A percentile compares a stretch with the other conserved stretches of the same genome.
These are phyloP conservation scores for Phymorhynchus buccinoides DNA, from an alignment of 1,140 invertebrate species.

Conservation along the genomic window DNA sequence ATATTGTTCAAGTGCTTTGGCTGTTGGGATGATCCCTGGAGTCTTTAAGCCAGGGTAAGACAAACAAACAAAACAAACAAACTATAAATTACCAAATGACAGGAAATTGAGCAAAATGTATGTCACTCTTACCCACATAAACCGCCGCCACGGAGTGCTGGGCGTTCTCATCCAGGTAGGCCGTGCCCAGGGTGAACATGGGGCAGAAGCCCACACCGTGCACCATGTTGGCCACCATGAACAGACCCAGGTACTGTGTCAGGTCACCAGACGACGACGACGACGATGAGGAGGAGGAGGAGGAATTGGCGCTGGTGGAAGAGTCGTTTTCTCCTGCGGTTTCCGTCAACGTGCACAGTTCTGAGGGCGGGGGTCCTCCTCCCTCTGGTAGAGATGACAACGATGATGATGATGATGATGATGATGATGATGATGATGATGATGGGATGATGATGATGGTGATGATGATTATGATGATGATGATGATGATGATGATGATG, in stretches of 20 bases:
- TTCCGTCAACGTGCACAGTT: not conserved
- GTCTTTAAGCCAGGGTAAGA: no score
- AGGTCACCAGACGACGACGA: not conserved
- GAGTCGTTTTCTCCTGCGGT: not conserved
- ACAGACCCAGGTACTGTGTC: slow-evolving; percentile 47
- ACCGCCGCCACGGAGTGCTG: slow-evolving; percentile 47
- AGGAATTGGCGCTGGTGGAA: not conserved
- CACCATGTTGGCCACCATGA: slow-evolving; percentile 55
- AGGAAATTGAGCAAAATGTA: no score
- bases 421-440: no score
- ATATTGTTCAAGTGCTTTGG: no score
- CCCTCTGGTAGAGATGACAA: not conserved
- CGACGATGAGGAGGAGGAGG: not conserved
- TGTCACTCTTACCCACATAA: slow-evolving; percentile 53
- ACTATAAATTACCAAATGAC: no score
- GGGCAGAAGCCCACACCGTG: slow-evolving; percentile 59
- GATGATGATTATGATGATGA: no score
- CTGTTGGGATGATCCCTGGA: no score
- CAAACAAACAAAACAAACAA: no score
- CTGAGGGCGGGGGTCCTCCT: not conserved
- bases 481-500: no score
- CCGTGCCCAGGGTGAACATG: slow-evolving; percentile 59
- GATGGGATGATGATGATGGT: no score
- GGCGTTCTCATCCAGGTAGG: slow-evolving; percentile 59
- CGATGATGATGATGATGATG: no score